phyloP scores from a whole-genome alignment of 2,888 invertebrate genomes.

The Diarsia dahlii region DNA sequence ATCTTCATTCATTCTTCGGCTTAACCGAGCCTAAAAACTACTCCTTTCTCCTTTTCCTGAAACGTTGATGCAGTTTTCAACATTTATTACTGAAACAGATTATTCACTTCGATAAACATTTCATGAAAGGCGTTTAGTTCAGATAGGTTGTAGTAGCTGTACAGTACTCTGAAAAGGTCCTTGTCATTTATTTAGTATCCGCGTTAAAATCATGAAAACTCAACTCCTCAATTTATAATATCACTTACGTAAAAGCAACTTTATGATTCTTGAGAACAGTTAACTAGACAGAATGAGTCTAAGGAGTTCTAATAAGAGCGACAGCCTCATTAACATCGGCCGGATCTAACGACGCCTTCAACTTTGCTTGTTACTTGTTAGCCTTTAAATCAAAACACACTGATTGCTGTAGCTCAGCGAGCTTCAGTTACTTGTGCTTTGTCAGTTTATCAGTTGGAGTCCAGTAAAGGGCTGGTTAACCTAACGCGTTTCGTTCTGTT shows the following conservation, averaged over 20 bases:
- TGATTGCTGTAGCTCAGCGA: slow-evolving; percentile 64
- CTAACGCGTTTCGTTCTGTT: background rate
- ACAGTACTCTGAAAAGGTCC: background rate
- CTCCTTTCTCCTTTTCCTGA: background rate
- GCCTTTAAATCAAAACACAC: slow-evolving; percentile 76
- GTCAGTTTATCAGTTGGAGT: slow-evolving; percentile 30
- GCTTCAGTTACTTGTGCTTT: slow-evolving; percentile 52
- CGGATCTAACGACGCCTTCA: slow-evolving; percentile 75
- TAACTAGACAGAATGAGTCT: slow-evolving; percentile 76
- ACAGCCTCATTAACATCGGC: slow-evolving; percentile 77
- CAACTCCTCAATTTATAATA: slow-evolving; percentile 52
- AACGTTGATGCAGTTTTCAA: background rate
- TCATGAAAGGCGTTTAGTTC: background rate
- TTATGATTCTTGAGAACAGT: slow-evolving; percentile 66
- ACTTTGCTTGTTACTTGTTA: slow-evolving; percentile 82
- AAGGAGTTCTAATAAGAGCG: slow-evolving; percentile 80
- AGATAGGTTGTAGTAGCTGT: too few species aligned
- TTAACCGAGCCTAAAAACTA: background rate
- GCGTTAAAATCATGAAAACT: slow-evolving; percentile 28
- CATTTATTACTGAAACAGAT: background rate
- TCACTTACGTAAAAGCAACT: slow-evolving; percentile 53
- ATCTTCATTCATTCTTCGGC: background rate
- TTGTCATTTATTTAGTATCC: background rate
- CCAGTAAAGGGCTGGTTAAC: background rate
- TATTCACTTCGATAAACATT: background rate